Evolutionary conservation across 35 echinoderm and acorn worm genomes (phyloP).

Genomic region (Lytechinus variegatus): DNA sequence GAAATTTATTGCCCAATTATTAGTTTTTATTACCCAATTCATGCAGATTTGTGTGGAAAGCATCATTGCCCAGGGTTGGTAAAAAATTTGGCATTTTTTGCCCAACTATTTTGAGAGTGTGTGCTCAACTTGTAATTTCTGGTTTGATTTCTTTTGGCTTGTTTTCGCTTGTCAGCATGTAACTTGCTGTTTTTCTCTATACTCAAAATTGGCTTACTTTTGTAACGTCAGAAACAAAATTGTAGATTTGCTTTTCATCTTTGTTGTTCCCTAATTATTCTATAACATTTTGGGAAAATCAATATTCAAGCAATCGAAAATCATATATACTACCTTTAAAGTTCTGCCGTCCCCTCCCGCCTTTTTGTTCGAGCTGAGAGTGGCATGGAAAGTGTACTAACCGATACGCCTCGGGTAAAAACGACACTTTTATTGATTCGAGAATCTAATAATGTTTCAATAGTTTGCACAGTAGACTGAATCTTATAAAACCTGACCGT

Average conservation of each 20-base stretch:
- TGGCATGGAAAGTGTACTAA: not conserved
- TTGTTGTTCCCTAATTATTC: not conserved
- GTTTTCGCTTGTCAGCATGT: too few relatives aligned
- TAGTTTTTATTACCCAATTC: too few relatives aligned
- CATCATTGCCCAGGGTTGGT: too few relatives aligned
- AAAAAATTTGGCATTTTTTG: too few relatives aligned
- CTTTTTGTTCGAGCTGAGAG: not conserved
- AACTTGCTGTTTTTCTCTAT: too few relatives aligned
- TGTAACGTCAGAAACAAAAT: too few relatives aligned
- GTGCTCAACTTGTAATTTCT: too few relatives aligned
- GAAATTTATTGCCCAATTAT: too few relatives aligned
- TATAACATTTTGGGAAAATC: not conserved
- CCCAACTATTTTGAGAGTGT: too few relatives aligned
- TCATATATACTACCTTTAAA: not conserved
- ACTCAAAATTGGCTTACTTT: too few relatives aligned
- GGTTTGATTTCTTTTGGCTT: too few relatives aligned
- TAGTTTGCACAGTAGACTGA: not conserved
- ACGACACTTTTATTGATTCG: slow-evolving; percentile 2
- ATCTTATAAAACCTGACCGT: not conserved
- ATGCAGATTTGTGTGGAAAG: too few relatives aligned
- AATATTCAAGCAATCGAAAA: not conserved
- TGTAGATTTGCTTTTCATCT: not conserved
- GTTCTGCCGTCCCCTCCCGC: not conserved
- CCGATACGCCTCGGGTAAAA: not conserved
- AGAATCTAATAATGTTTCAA: not conserved